Evolutionary conservation across 2,797 vertebrate species (phyloP), one percentile per base, ranked within the genome.

Genomic region (Phrynocephalus vlangalii): DNA sequence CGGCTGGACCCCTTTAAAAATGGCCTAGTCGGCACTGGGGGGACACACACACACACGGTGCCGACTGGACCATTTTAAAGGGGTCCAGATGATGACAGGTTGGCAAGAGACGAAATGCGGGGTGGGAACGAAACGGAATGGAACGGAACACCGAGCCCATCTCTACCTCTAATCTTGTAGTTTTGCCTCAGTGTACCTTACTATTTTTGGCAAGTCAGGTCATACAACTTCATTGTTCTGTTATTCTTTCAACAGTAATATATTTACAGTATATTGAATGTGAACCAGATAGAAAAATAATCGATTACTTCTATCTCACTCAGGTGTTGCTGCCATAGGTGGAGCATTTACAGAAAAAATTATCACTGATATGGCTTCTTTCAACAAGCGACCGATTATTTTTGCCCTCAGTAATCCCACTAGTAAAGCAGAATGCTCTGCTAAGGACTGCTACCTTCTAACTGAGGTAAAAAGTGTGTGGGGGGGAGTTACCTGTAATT

Each of bases 391-490:
- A 15, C 99, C 99, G 3, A 98, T 99, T 91, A 98, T 99, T 95
- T 99, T 99, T 88, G 99, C 99, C 88, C 97, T 99, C 93, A 99
- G 99, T 95, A 99, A 99, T 93, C 99, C 99, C 3, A 99, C 99
- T 86, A 99, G 98, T 96, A 99, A 99, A 96, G 98, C 99, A 7
- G 99, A 99, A 91, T 99, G 99, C 92, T 99, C 98, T 11, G 99
- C 99, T 66, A 98, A 99, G 94, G 98, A 99, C 95, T 99, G 99
- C 94, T 99, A 99, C 96, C 95, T 91, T 20, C 88, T 98, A 44
- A 99, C 98, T 88, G 94, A 99, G 98, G 99, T 99, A 96, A 95
- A 95, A 26, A 1, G 33, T 33, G 33, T n/a, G 33, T 33, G 16
- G 63, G 73, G 86, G 38, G 84, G 30, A 84, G 3, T 67, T 63